Evolutionary conservation across 2,888 invertebrate genomes (phyloP).

Genomic region (Papilio demoleus): DNA sequence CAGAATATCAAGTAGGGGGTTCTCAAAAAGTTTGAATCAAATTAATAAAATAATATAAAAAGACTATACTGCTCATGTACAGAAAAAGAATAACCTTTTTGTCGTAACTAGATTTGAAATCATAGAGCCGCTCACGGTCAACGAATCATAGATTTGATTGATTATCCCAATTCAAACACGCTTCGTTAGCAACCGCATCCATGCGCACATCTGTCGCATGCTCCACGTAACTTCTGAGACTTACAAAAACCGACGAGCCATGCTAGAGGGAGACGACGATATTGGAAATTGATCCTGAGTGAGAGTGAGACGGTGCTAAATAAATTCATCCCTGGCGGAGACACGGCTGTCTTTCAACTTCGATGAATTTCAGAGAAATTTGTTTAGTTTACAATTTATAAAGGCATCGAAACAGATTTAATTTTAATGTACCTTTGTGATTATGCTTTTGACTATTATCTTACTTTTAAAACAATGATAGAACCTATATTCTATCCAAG

Average conservation of each 20-base stretch:
- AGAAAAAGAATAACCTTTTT: conserved; percentile 9
- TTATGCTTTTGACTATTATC: background rate
- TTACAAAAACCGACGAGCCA: conserved; percentile 75
- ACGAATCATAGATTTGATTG: conserved; percentile 80
- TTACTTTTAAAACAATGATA: background rate
- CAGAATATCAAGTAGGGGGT: background rate
- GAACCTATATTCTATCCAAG: background rate
- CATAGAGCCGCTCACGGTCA: conserved; percentile 65
- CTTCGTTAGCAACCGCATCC: conserved; percentile 79
- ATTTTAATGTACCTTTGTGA: background rate
- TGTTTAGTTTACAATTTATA: conserved; percentile 7
- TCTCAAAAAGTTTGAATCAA: background rate
- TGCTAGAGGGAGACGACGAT: conserved; percentile 61
- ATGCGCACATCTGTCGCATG: conserved; percentile 82
- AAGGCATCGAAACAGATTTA: background rate
- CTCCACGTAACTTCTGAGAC: conserved; percentile 75
- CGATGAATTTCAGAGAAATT: conserved; percentile 61
- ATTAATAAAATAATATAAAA: background rate
- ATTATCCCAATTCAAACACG: conserved; percentile 79
- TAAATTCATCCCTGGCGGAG: conserved; percentile 62
- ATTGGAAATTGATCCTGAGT: conserved; percentile 48
- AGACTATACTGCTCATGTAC: conserved; percentile 3
- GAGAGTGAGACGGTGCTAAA: conserved; percentile 59
- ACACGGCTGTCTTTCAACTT: conserved; percentile 63
- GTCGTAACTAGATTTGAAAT: conserved; percentile 53